These are phyloP conservation scores for Poeciliopsis gracilis DNA, from an alignment of 2,797 vertebrate species.

Conservation along the genomic window DNA sequence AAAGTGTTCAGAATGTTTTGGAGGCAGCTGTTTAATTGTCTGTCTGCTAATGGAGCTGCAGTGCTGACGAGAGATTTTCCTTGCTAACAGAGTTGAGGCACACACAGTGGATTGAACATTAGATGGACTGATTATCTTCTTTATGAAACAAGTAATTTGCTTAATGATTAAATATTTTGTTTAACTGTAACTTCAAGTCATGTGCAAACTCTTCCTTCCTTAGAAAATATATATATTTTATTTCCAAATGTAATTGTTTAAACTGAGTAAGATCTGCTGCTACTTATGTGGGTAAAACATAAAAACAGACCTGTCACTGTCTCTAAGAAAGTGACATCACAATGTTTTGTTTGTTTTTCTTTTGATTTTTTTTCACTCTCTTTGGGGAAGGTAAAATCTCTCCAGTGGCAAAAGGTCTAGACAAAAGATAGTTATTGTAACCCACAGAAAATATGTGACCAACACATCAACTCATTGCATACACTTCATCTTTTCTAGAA, in stretches of 20 bases:
- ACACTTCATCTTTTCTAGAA: background rate
- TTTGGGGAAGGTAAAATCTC: background rate
- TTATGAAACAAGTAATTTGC: conserved; percentile 47
- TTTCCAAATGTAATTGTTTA: conserved; percentile 4
- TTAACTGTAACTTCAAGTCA: conserved; percentile 28
- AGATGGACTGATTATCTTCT: conserved; percentile 48
- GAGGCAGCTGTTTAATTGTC: conserved; percentile 8
- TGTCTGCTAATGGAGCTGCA: conserved; percentile 51
- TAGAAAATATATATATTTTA: background rate
- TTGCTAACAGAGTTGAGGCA: conserved; percentile 20
- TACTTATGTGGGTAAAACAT: no score
- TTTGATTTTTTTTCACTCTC: background rate
- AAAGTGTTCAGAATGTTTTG: conserved; percentile 8
- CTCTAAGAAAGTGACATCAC: background rate
- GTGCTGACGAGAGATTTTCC: conserved; percentile 45
- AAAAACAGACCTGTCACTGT: no score
- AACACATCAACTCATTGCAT: background rate
- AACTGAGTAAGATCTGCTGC: background rate
- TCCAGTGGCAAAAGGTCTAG: background rate
- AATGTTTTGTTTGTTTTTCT: background rate
- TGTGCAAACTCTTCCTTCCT: background rate
- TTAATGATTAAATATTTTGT: conserved; percentile 47
- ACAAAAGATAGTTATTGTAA: background rate
- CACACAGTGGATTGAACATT: conserved; percentile 47
- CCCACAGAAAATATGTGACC: background rate